phyloP scores from a whole-genome alignment of 1,140 invertebrate species.

The Drosophila athabasca region DNA sequence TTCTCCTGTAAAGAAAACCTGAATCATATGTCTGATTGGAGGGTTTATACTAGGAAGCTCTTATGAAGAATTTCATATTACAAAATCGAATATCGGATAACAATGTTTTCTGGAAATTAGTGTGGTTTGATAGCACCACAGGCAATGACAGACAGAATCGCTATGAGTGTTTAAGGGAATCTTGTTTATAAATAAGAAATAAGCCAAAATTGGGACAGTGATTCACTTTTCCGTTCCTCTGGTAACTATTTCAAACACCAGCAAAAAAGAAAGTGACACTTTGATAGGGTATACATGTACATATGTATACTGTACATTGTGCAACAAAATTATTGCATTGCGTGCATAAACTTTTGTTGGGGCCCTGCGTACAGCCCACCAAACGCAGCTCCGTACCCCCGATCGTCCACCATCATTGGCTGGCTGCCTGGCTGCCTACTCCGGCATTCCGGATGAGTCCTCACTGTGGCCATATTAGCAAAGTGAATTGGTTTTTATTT shows the following conservation, averaged over 20 bases:
- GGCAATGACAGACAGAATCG: too few relatives aligned
- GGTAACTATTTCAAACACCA: neutral
- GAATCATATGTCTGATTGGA: too few relatives aligned
- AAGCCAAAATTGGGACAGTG: too few relatives aligned
- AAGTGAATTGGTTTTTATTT: constrained; percentile 82
- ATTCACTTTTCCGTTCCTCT: too few relatives aligned
- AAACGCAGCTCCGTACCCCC: constrained; percentile 50
- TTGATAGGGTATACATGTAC: neutral
- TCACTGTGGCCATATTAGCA: constrained; percentile 72
- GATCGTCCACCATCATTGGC: constrained; percentile 7
- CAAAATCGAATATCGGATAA: too few relatives aligned
- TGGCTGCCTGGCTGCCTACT: neutral
- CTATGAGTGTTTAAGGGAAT: too few relatives aligned
- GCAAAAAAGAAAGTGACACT: neutral
- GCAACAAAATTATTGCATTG: constrained; percentile 71
- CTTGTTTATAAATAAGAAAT: too few relatives aligned
- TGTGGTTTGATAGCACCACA: too few relatives aligned
- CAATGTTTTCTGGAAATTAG: too few relatives aligned
- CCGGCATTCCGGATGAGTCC: constrained; percentile 63
- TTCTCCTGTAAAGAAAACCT: too few relatives aligned
- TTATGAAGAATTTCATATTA: too few relatives aligned
- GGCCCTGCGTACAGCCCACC: constrained; percentile 34
- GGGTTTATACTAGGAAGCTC: too few relatives aligned
- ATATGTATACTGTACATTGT: constrained; percentile 12
- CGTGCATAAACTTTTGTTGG: constrained; percentile 69